Base-by-base conservation (phyloP, 2,797 vertebrate species). In the Pseudochirops corinnae region DNA sequence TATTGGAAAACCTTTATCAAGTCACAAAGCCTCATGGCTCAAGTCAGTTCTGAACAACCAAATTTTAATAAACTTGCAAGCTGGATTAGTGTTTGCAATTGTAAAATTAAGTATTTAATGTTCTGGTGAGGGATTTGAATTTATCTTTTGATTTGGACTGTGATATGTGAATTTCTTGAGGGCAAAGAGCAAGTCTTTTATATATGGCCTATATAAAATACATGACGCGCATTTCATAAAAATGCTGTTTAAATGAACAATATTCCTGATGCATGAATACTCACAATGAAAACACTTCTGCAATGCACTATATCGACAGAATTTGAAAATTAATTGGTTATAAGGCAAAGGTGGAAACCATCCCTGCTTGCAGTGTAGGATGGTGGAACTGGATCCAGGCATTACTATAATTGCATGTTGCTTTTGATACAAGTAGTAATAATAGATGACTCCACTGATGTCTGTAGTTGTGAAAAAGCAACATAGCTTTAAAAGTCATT, bases 1-100 rank as follows among this genome's bases (percentile, higher is more conserved):
- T 97, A 82, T 94, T 95, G 95, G 90, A 98, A 95, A 93, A 7
- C 53, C 93, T 96, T 96, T 11, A 95, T 96, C 91, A 94, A 95
- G 56, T 93, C 10, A 93, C 26, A 82, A 60, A 55, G 39, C 0
- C 96, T 93, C 74, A 26, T 0, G 18, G 90, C 24, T 12, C 21
- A 0, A 56, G 0, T 52, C 28, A 56, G 21, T 53, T 90, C 31
- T 93, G 82, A 90, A 55, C n/a, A 95, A 94, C 12, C 31, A 31
- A 92, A 95, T 93, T 93, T 55, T 93, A 56, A 55, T 91, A 50
- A 60, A 9, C 97, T 96, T 93, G 91, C 92, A 31, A 60, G 94
- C 50, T 97, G 90, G 95, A 94, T 90, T 56, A 24, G 91, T 82
- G 39, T 93, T 97, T 97, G 31, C 55, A 39, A 95, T 55, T 91